Conservation (phyloP, 2,888 invertebrate species). For the Agrochola circellaris region DNA sequence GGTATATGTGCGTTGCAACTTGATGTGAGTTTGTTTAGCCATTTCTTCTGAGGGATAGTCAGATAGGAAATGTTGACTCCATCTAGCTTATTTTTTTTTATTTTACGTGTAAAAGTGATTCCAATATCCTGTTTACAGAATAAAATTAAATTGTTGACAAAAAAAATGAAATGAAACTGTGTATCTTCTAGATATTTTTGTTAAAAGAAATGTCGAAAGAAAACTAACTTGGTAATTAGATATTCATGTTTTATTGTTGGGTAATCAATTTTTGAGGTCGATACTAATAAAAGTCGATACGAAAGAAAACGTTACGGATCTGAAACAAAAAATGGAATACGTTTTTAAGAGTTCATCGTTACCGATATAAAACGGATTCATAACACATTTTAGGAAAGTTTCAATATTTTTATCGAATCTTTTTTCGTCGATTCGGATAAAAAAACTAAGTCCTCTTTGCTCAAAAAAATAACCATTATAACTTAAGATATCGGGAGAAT, state of each 20-base stretch:
- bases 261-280: not conserved
- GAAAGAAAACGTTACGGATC: not conserved
- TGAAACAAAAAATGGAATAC: conserved; percentile 10
- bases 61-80: not conserved
- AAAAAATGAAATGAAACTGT: not conserved
- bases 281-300: not conserved
- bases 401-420: not conserved
- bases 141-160: not conserved
- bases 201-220: not conserved
- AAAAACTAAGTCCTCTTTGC: not conserved
- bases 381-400: not conserved
- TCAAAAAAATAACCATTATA: not conserved
- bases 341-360: not conserved
- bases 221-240: not conserved
- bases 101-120: too few species aligned
- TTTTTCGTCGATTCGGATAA: not conserved
- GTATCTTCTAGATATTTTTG: not conserved
- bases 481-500: too few species aligned
- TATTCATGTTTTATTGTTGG: not conserved
- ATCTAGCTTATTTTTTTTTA: not conserved
- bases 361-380: not conserved
- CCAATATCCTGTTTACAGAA: not conserved
- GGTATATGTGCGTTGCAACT: not conserved
- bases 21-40: not conserved
- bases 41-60: not conserved